Base-by-base conservation (phyloP, 2,113 vertebrate species). In the Archilochus colubris region DNA sequence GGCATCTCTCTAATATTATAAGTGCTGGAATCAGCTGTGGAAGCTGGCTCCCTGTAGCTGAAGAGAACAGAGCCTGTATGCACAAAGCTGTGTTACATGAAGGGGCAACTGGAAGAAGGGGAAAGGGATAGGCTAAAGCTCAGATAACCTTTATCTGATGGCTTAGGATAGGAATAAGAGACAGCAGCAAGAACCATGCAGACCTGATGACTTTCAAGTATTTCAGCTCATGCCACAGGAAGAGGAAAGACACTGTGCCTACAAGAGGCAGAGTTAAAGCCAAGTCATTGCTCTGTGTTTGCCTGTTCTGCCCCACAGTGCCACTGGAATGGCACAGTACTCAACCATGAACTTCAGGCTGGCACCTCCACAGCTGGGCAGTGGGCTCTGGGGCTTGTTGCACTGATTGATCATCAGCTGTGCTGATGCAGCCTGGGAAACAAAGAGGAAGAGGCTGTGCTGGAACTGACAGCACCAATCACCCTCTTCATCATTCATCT, bases 381-480 rank as follows among this genome's bases (percentile, higher is more conserved):
- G 4, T 0, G 1, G 40, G 24, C 40, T 82, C 36, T 8, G 3
- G 63, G 64, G 23, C 2, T 1, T 6, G 9, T 7, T 57, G 69
- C 73, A 64, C 73, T 33, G 28, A 1, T 30, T 10, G 0, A 9
- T 23, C 24, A 13, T 43, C 54, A 46, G 40, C 20, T 8, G 27
- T 14, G 40, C 59, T 43, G 68, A 88, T 55, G 79, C 57, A 24
- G 28, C 6, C n/a, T 0, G 2, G 70, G 27, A 36, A 79, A 67
- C 33, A 53, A 59, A 51, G 59, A 27, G 19, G 63, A 63, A 48
- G 55, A 44, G 51, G 40, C 66, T 68, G n/a, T 16, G 44, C 30
- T 57, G 48, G 66, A 66, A 43, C 19, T 40, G 72, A 86, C 68
- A 80, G 75, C 43, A 63, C 48, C 28, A 21, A 62, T 59, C 73